phyloP scores from a whole-genome alignment of 2,797 vertebrate species.

The Thaleichthys pacificus region DNA sequence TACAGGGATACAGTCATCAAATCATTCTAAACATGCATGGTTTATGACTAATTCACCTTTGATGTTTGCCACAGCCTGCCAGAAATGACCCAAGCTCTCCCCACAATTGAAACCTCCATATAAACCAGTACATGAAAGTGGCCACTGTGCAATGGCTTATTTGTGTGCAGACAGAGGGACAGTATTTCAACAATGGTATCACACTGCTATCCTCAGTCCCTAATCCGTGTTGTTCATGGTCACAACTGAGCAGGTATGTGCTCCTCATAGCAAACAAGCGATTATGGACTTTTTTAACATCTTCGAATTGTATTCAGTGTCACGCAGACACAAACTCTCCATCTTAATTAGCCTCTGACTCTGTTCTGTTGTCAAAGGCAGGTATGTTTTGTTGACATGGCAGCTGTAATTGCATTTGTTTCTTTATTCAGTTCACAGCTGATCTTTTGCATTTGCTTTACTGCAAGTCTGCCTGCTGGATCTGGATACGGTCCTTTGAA shows the following conservation, averaged over 20 bases:
- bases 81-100: slow-evolving; percentile 26
- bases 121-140: slow-evolving; percentile 37
- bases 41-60: neutral
- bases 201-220: slow-evolving; percentile 39
- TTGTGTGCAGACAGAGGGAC: slow-evolving; percentile 56
- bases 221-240: slow-evolving; percentile 60
- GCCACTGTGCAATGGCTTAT: slow-evolving; percentile 34
- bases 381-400: slow-evolving; percentile 13
- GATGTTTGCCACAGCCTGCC: neutral
- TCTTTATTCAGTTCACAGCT: slow-evolving; percentile 20
- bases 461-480: slow-evolving; percentile 19
- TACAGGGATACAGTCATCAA: neutral
- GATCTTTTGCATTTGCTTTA: slow-evolving; percentile 22
- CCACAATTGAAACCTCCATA: slow-evolving; percentile 42
- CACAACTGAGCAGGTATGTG: slow-evolving; percentile 55
- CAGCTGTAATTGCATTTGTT: slow-evolving; percentile 6
- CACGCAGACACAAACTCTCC: slow-evolving; percentile 46
- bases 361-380: slow-evolving; percentile 24
- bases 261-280: slow-evolving; percentile 55
- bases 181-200: slow-evolving; percentile 49
- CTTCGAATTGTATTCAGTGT: slow-evolving; percentile 55
- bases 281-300: slow-evolving; percentile 54
- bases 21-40: neutral
- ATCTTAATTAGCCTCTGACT: slow-evolving; percentile 46
- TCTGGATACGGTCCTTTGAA: slow-evolving; percentile 27